Conservation (phyloP, 92 coral and sea anemone species). For the Meandrina meandrites region DNA sequence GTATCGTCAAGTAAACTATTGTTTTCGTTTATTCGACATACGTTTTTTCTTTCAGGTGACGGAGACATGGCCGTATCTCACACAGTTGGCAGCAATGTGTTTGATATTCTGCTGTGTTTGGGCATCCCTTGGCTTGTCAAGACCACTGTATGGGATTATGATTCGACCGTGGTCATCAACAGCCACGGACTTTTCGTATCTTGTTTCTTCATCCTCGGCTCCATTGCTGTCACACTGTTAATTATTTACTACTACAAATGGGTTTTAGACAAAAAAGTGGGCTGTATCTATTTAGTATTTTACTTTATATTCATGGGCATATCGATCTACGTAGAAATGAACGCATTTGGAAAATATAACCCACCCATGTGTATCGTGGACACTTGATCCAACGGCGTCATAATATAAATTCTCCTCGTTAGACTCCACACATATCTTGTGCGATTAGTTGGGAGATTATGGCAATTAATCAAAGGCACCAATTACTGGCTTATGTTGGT, state of each 20-base stretch:
- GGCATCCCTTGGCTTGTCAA: conserved; percentile 98
- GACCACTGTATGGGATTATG: conserved; percentile 89
- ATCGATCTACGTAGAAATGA: conserved; percentile 89
- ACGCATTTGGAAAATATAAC: conserved; percentile 87
- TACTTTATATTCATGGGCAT: conserved; percentile 88
- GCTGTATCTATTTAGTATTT: conserved; percentile 81
- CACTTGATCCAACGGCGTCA: conserved; percentile 13
- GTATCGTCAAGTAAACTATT: not conserved
- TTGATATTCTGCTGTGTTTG: conserved; percentile 91
- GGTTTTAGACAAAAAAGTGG: conserved; percentile 88
- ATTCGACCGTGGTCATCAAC: conserved; percentile 89
- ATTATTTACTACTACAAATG: conserved; percentile 88
- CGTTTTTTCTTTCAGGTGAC: conserved; percentile 66
- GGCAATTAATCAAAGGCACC: not conserved
- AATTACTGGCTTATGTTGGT: not conserved
- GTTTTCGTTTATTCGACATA: not conserved
- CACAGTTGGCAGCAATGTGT: conserved; percentile 98
- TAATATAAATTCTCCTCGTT: not conserved
- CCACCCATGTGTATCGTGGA: conserved; percentile 95
- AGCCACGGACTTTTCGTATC: conserved; percentile 96
- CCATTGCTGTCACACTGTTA: conserved; percentile 83
- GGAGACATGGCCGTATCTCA: conserved; percentile 99
- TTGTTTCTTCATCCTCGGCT: conserved; percentile 93
- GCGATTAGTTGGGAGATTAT: not conserved
- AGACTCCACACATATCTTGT: not conserved